Percentiles rank a stretch among this genome's conserved stretches.
Conservation (phyloP, 2,888 invertebrate genomes). For the Acronicta leporina region DNA sequence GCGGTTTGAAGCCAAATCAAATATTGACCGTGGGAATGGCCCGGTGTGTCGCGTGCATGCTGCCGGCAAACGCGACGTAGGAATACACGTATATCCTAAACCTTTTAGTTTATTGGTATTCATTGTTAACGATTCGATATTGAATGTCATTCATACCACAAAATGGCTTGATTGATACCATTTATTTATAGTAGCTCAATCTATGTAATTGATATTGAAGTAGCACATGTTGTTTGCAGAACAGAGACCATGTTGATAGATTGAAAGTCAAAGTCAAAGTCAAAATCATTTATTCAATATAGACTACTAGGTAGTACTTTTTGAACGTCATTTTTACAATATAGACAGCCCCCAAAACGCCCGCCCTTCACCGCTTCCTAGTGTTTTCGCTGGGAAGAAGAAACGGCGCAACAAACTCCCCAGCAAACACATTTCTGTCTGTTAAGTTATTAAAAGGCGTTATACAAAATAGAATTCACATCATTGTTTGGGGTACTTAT, state of each 20-base stretch:
- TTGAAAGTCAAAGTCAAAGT: no score
- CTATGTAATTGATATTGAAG: constrained; percentile 3
- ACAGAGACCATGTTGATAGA: neutral
- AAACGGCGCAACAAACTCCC: no score
- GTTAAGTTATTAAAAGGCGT: no score
- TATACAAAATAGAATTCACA: no score
- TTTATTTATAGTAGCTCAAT: neutral
- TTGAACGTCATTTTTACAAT: no score
- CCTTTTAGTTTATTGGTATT: constrained; percentile 36
- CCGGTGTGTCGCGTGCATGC: constrained; percentile 7
- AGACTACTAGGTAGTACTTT: no score
- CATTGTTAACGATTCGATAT: constrained; percentile 23
- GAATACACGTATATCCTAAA: constrained; percentile 3
- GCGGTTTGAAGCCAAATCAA: constrained; percentile 58
- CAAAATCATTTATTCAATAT: no score
- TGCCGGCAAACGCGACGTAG: constrained; percentile 1
- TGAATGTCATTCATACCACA: constrained; percentile 12
- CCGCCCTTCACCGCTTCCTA: no score
- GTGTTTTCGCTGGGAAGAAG: no score
- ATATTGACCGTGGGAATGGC: constrained; percentile 53
- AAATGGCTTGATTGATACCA: constrained; percentile 10
- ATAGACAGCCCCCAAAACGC: no score
- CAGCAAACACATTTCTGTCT: no score
- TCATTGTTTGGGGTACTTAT: no score
- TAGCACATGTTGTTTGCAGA: neutral